Conservation (phyloP, 2,888 invertebrate species). For the Lasius platythorax region DNA sequence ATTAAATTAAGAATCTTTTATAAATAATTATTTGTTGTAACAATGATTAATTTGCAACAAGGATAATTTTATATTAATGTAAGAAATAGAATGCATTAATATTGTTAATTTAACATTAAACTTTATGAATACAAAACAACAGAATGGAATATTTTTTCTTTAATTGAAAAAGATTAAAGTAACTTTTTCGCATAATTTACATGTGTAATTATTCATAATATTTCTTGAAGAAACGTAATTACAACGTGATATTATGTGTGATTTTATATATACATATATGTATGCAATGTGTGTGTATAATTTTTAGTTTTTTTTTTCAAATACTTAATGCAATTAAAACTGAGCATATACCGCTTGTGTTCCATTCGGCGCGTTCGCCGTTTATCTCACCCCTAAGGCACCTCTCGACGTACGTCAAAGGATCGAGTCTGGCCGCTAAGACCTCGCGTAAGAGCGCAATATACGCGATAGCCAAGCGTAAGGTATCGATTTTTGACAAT, state of each 20-base stretch:
- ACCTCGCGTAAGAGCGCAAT: conserved; percentile 97
- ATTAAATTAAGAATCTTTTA: not conserved
- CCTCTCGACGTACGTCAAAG: conserved; percentile 96
- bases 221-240: not conserved
- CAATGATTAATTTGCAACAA: not conserved
- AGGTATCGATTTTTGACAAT: conserved; percentile 99
- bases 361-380: conserved; percentile 96
- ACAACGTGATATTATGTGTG: not conserved
- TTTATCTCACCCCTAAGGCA: conserved; percentile 96
- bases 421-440: conserved; percentile 95
- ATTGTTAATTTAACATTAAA: not conserved
- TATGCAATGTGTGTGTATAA: not conserved
- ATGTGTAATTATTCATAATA: not conserved
- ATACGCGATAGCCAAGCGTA: conserved; percentile 98
- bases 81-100: not conserved
- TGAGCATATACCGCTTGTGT: conserved; percentile 94
- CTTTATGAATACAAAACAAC: not conserved
- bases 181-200: not conserved
- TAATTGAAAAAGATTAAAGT: not conserved
- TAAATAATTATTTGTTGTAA: not conserved
- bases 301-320: not conserved
- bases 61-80: not conserved
- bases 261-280: not conserved
- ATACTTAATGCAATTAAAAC: not conserved
- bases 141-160: not conserved